Evolutionary conservation across 2,888 invertebrate species (phyloP).

Genomic region (Linyphia triangularis): DNA sequence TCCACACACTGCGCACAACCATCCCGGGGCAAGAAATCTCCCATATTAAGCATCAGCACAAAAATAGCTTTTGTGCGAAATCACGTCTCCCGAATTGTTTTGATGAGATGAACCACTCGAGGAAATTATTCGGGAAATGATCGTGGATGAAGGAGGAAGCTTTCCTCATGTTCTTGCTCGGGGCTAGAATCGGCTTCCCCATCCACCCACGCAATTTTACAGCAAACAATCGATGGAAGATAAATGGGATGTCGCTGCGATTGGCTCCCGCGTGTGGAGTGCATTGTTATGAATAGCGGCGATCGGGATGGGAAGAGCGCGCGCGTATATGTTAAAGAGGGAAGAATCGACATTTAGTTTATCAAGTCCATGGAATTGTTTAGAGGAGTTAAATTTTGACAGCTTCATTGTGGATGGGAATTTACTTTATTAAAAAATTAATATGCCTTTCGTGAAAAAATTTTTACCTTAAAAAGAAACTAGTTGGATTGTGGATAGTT

Average conservation of each 20-base stretch:
- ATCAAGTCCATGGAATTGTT: no score
- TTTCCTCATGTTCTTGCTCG: not conserved
- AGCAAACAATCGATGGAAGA: constrained; percentile 52
- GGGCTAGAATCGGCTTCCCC: not conserved
- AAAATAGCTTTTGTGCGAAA: not conserved
- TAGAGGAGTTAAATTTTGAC: no score
- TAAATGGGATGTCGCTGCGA: constrained; percentile 18
- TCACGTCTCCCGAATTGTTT: not conserved
- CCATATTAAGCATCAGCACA: not conserved
- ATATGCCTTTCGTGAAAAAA: no score
- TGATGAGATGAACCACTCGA: not conserved
- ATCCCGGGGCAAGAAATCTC: no score
- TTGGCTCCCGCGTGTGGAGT: constrained; percentile 11
- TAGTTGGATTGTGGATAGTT: no score
- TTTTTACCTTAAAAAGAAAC: no score
- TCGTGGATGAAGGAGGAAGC: not conserved
- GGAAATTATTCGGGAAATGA: not conserved
- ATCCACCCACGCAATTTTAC: constrained; percentile 52
- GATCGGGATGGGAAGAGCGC: not conserved
- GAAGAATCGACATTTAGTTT: no score
- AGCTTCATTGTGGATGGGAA: no score
- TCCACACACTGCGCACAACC: not conserved
- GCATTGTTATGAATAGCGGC: not conserved
- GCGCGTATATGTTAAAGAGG: no score
- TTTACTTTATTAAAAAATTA: no score